Base-by-base conservation (phyloP, 2,888 invertebrate genomes). In the Eupithecia insigniata region DNA sequence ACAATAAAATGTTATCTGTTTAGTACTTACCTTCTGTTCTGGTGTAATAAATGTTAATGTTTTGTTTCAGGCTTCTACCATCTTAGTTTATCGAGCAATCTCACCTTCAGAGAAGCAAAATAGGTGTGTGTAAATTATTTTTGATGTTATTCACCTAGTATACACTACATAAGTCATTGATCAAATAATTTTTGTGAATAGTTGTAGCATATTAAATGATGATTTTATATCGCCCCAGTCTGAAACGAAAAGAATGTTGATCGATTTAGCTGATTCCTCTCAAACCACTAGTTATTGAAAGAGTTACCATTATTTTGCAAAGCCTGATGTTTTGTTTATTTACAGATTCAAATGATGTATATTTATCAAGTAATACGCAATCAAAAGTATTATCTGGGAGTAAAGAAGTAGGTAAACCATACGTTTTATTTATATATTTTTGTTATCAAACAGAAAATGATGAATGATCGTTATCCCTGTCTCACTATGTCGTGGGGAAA, bases 401-500 rank as follows among this genome's bases (percentile, higher is more conserved):
- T n/a, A 51, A 22, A 51, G 22, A 26, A 10, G 55, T 55, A 26
- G 26, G 26, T 55, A 5, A 14, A 55, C 12, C 55, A 55, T 22
- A 22, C n/a, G 12, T 22, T 51, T 51, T 51, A 51, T 51, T n/a
- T 10, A 8, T 51, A 6, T 55, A 32, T 32, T n/a, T 46, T 4
- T 68, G 8, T 68, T 16, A 46, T 5, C 4, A 28, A 51, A n/a
- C 22, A 32, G 32, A n/a, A 60, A 65, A 74, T 74, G 71, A 74
- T 74, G 74, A 74, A 71, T 71, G 70, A 66, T 73, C 62, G 90
- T 90, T 90, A 90, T 89, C 90, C 90, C 90, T 90, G 90, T 84
- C 89, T 90, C 86, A 90, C 89, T 71, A 83, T 86, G 81, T 79
- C 88, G 55, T 90, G 89, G 88, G 86, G 90, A 89, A 81, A 84